Percentiles rank a stretch among this genome's conserved stretches.
phyloP scores from a whole-genome alignment of 2,113 vertebrate species.

The Prietella phreatophila region DNA sequence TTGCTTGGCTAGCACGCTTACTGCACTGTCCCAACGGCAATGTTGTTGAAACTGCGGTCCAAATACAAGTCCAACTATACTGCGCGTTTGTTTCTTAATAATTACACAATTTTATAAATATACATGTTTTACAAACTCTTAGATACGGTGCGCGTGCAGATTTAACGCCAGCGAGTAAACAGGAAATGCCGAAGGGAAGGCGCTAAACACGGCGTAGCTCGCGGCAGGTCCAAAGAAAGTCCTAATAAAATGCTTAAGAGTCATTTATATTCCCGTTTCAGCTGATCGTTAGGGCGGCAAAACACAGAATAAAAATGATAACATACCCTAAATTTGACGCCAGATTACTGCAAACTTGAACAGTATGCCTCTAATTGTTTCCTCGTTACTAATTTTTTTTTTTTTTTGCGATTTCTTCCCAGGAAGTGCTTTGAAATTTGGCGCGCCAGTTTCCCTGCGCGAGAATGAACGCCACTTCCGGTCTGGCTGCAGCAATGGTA shows the following conservation, averaged over 20 bases:
- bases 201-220: neutral
- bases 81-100: too few relatives aligned
- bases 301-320: neutral
- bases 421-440: conserved; percentile 85
- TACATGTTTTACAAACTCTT: too few relatives aligned
- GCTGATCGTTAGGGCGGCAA: neutral
- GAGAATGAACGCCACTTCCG: conserved; percentile 63
- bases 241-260: neutral
- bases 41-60: neutral
- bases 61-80: neutral
- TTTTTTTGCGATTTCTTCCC: conserved; percentile 50
- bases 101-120: too few relatives aligned
- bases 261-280: neutral
- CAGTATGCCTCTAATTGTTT: neutral
- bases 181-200: neutral
- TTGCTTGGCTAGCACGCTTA: neutral
- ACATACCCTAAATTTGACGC: conserved; percentile 18
- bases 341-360: neutral
- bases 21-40: neutral
- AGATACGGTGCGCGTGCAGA: too few relatives aligned
- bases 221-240: neutral
- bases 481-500: neutral
- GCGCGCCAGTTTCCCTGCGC: conserved; percentile 74
- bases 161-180: neutral
- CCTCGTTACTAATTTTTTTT: conserved; percentile 33